Evolutionary conservation across 1,140 invertebrate species (phyloP), one percentile per base, ranked within the genome.

Genomic region (Calliopsis andreniformis): DNA sequence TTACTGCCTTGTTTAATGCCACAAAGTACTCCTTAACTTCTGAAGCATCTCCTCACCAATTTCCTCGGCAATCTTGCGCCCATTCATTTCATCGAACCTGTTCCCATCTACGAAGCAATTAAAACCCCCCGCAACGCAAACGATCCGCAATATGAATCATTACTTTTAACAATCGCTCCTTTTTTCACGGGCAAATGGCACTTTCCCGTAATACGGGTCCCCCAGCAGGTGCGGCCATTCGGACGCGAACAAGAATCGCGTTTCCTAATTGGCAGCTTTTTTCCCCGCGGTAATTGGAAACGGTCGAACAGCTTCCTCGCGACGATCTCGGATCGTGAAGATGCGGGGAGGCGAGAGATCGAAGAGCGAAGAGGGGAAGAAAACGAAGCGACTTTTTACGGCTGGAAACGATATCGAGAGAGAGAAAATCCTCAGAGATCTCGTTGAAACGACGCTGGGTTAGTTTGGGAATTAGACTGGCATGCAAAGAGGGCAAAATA

Each of bases 181-280:
- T 45, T 10, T 23, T 18, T 49, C 5, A 47, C 61, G 23, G 39
- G n/a, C 49, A 30, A 16, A 10, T 20, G 35, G 23, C 58, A n/a
- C 47, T 72, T 42, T 66, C 25, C 35, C 59, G 35, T 64, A 66
- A 64, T 42, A 35, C 28, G 23, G 1, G n/a, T 23, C 28, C 35
- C 23, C 67, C 18, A 18, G 63, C 61, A 43, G 25, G 72, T 20
- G 20, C 49, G 59, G 30, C 43, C 47, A 18, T 78, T 82, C 53
- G 47, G n/a, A 55, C 35, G 47, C 47, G 68, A 73, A 47, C 66
- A 16, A 47, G 62, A 78, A 58, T 78, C 64, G 20, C 64, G 45
- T 58, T 66, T 58, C 53, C 68, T 83, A 83, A 84, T 84, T 84
- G 83, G 78, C 56, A 80, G 73, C 66, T 78, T 76, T 79, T 83